A percentile compares a stretch with the other conserved stretches of the same genome.
Conservation (phyloP, 1,140 invertebrate species). For the Eriosoma lanigerum region DNA sequence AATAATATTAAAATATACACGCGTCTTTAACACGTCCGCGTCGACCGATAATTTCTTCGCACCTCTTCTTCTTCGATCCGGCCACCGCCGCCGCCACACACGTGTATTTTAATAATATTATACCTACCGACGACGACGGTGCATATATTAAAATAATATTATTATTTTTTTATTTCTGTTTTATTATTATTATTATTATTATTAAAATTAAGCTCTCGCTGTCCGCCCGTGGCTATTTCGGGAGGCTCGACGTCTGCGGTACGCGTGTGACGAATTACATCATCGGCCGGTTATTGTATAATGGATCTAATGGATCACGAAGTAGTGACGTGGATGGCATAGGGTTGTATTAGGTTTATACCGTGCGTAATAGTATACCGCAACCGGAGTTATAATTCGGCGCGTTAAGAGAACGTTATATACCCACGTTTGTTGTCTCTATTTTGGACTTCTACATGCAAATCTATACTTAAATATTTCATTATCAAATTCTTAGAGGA, state of each 20-base stretch:
- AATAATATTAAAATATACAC: too few relatives aligned
- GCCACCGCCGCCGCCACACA: too few relatives aligned
- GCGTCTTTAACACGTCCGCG: constrained; percentile 30
- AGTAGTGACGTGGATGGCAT: neutral
- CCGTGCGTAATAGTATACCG: too few relatives aligned
- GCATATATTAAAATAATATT: neutral
- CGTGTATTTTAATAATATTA: neutral
- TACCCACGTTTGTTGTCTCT: too few relatives aligned
- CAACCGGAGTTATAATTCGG: too few relatives aligned
- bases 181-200: constrained; percentile 1
- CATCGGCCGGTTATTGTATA: constrained; percentile 33
- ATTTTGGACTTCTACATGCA: too few relatives aligned
- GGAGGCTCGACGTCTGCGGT: neutral
- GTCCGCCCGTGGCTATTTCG: neutral
- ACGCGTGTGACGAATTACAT: neutral
- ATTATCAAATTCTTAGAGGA: too few relatives aligned
- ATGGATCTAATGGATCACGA: constrained; percentile 21
- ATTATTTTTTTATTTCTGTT: neutral
- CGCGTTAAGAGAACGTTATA: too few relatives aligned
- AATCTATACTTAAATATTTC: too few relatives aligned
- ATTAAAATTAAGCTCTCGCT: constrained; percentile 20
- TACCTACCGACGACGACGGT: neutral
- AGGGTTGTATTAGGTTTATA: too few relatives aligned
- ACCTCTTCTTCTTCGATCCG: constrained; percentile 2
- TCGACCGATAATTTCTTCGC: constrained; percentile 33